Conservation (phyloP, 30 jellyfish, hydroid and myxozoan species). For the Chrysaora quinquecirrha region DNA sequence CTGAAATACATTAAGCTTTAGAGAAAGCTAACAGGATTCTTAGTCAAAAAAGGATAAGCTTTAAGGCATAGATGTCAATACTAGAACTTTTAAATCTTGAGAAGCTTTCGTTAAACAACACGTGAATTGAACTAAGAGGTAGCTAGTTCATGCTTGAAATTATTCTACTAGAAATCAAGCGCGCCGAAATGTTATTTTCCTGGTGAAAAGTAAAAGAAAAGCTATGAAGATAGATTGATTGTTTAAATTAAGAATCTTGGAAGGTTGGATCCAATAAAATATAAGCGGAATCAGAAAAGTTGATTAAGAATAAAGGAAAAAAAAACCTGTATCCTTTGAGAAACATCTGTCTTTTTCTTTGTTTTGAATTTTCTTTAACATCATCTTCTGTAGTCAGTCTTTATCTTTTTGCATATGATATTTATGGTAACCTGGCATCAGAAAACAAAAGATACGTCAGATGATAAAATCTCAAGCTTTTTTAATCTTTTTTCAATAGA, state of each 20-base stretch:
- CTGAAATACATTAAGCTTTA: too few species aligned
- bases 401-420: background rate
- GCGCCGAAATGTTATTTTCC: background rate
- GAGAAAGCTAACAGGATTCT: too few species aligned
- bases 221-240: background rate
- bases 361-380: background rate
- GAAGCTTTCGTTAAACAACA: too few species aligned
- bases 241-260: background rate
- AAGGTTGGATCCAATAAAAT: too few species aligned
- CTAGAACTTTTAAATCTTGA: too few species aligned
- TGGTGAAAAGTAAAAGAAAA: background rate
- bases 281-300: too few species aligned
- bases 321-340: background rate
- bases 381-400: background rate
- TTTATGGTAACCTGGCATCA: background rate
- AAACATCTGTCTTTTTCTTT: background rate
- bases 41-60: too few species aligned
- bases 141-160: background rate
- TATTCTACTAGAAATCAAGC: background rate
- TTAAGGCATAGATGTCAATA: too few species aligned
- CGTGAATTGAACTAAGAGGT: too few species aligned
- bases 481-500: conserved; percentile 54
- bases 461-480: background rate
- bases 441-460: background rate
- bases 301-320: background rate